Percentiles rank a stretch among this genome's conserved stretches.
phyloP scores from a whole-genome alignment of 2,888 invertebrate species.

The Gasteruption jaculator region DNA sequence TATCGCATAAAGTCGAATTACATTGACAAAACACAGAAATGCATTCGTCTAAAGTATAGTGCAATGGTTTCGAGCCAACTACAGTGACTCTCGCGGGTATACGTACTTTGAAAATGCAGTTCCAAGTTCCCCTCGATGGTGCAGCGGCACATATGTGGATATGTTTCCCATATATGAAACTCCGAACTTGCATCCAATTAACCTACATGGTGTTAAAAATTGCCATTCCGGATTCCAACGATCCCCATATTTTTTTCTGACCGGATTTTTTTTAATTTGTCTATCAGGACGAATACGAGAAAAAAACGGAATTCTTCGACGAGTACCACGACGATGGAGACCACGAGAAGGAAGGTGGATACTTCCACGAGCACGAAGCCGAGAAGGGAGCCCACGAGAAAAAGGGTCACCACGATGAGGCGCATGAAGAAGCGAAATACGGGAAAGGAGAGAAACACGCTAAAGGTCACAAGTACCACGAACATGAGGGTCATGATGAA shows the following conservation, averaged over 20 bases:
- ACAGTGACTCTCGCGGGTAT: too few relatives aligned
- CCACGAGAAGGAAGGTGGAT: constrained; percentile 63
- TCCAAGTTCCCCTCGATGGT: too few relatives aligned
- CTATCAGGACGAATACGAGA: constrained; percentile 69
- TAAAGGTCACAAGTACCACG: constrained; percentile 57
- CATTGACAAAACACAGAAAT: too few relatives aligned
- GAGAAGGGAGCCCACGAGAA: constrained; percentile 60
- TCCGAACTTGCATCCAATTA: too few relatives aligned
- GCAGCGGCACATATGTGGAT: too few relatives aligned
- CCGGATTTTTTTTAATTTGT: constrained; percentile 8
- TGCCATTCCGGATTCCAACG: too few relatives aligned
- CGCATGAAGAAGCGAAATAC: constrained; percentile 54
- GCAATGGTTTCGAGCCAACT: too few relatives aligned
- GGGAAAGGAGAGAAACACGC: constrained; percentile 58
- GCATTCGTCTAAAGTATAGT: too few relatives aligned
- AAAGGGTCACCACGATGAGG: constrained; percentile 55
- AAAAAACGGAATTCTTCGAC: constrained; percentile 72
- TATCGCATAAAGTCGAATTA: too few relatives aligned
- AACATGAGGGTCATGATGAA: constrained; percentile 59
- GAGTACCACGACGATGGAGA: constrained; percentile 68
- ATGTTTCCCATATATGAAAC: too few relatives aligned
- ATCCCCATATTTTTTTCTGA: constrained; percentile 7
- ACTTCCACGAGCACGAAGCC: constrained; percentile 55
- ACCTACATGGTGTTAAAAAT: too few relatives aligned
- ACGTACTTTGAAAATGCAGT: too few relatives aligned